Percentiles rank a stretch among this genome's conserved stretches.
Conservation (phyloP, 1,140 invertebrate species). For the Caenorhabditis brenneri region DNA sequence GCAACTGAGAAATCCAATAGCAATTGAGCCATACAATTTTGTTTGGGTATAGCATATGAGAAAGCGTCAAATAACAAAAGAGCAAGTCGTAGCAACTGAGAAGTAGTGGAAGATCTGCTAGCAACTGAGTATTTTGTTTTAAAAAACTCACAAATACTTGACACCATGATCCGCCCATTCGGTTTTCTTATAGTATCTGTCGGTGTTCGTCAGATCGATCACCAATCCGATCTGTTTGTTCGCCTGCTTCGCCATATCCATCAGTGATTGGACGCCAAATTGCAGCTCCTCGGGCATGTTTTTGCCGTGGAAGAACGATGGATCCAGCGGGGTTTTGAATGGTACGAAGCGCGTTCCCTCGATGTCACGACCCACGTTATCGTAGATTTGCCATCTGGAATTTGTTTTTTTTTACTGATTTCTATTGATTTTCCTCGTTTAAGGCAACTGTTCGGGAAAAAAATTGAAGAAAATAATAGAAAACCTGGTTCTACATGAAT, state of each 20-base stretch:
- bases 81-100: too few species aligned
- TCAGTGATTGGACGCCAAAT: background rate
- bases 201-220: conserved; percentile 78
- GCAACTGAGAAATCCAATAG: too few species aligned
- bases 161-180: conserved; percentile 71
- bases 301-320: conserved; percentile 30
- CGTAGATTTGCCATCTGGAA: conserved; percentile 49
- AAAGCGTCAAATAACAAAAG: too few species aligned
- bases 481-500: too few species aligned
- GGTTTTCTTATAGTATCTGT: conserved; percentile 76
- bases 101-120: too few species aligned
- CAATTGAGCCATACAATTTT: too few species aligned
- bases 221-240: conserved; percentile 74
- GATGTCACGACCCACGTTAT: conserved; percentile 48
- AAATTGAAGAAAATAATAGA: too few species aligned
- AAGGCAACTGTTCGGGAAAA: too few species aligned
- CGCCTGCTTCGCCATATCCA: conserved; percentile 24
- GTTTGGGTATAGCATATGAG: too few species aligned
- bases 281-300: conserved; percentile 11
- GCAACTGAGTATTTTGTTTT: background rate
- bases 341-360: conserved; percentile 50
- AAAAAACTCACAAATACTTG: conserved; percentile 66
- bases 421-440: too few species aligned
- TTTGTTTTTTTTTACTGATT: background rate
- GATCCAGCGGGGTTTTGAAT: conserved; percentile 51